These are phyloP conservation scores for Formica aserva DNA, from an alignment of 2,888 invertebrate genomes.

Conservation along the genomic window DNA sequence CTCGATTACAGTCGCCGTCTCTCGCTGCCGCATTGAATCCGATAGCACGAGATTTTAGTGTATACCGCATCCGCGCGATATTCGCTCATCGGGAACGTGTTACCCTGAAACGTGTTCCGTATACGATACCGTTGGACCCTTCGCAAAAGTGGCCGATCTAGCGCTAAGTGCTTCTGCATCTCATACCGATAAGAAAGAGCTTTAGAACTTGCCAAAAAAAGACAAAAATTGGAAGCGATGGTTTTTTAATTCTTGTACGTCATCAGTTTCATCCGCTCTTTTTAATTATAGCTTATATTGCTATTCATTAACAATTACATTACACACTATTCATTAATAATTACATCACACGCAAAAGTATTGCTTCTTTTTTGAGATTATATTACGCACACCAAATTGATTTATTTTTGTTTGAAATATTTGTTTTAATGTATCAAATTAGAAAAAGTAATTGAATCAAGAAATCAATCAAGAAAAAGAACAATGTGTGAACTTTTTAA, in stretches of 20 bases:
- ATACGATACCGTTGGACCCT: constrained; percentile 47
- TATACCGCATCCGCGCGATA: constrained; percentile 70
- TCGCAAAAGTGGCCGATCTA: constrained; percentile 39
- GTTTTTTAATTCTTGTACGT: not conserved
- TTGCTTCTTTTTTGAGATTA: not conserved
- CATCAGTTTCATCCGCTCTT: not conserved
- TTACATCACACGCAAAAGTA: no score
- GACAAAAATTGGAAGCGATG: not conserved
- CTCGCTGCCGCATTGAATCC: constrained; percentile 73
- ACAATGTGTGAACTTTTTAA: not conserved
- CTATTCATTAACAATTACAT: not conserved
- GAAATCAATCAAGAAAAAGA: not conserved
- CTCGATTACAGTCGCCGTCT: constrained; percentile 74
- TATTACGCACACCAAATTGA: not conserved
- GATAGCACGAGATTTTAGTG: constrained; percentile 73
- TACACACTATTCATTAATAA: no score
- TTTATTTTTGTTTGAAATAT: not conserved
- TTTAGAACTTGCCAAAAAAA: not conserved
- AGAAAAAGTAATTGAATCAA: not conserved
- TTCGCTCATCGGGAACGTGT: constrained; percentile 66
- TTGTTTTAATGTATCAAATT: not conserved
- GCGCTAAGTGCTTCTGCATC: constrained; percentile 25
- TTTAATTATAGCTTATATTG: not conserved
- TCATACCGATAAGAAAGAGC: not conserved
- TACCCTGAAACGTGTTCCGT: constrained; percentile 75